These are phyloP conservation scores for Corydoras sp. DNA, from an alignment of 2,113 vertebrate genomes.

Conservation along the genomic window DNA sequence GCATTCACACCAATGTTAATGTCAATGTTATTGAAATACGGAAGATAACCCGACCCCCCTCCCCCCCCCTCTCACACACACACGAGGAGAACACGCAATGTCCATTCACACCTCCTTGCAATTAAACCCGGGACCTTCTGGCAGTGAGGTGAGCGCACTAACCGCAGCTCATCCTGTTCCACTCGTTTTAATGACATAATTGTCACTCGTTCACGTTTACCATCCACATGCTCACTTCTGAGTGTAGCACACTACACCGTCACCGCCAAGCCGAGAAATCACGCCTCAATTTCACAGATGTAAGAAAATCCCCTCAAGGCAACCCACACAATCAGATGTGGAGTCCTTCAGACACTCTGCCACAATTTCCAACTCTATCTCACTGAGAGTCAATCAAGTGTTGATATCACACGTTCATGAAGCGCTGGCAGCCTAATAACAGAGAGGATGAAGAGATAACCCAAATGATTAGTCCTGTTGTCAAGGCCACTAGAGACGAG, in stretches of 20 bases:
- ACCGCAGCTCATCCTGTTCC: no score
- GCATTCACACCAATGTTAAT: no score
- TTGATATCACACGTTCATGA: slow-evolving; percentile 31
- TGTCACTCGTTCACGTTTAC: no score
- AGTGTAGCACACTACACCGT: background rate
- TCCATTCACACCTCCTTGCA: no score
- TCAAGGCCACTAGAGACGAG: background rate
- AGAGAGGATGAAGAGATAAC: slow-evolving; percentile 40
- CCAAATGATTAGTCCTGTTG: slow-evolving; percentile 24
- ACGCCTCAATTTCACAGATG: slow-evolving; percentile 22
- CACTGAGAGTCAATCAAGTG: slow-evolving; percentile 25
- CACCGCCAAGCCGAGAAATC: background rate
- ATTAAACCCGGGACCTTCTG: no score
- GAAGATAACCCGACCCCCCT: no score
- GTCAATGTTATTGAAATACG: no score
- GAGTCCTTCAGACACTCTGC: slow-evolving; percentile 25
- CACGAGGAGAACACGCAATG: no score
- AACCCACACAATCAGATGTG: slow-evolving; percentile 20
- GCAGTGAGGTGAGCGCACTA: no score
- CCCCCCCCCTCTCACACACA: no score
- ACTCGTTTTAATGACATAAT: no score
- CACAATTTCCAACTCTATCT: slow-evolving; percentile 17
- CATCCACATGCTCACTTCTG: slow-evolving; percentile 21
- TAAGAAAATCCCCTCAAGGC: slow-evolving; percentile 21
- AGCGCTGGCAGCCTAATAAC: slow-evolving; percentile 29